A percentile compares a stretch with the other conserved stretches of the same genome.
phyloP scores from a whole-genome alignment of 2,888 invertebrate genomes.

The Andrena praecox region DNA sequence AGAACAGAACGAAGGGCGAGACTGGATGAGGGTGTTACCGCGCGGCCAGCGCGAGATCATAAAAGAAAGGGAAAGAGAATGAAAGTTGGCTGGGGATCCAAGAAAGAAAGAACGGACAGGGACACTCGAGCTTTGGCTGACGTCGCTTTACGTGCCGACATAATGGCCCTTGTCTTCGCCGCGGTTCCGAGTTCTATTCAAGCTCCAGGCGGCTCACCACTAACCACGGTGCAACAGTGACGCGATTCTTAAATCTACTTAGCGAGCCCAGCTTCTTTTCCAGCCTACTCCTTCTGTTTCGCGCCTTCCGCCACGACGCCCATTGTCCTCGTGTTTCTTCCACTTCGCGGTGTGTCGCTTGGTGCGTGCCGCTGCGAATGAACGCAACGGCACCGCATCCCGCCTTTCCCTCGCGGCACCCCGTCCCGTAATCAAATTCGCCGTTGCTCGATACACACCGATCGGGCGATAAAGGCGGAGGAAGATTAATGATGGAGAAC shows the following conservation, averaged over 20 bases:
- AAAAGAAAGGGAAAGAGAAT: conserved; percentile 41
- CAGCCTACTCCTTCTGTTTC: conserved; percentile 3
- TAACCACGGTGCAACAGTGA: conserved; percentile 59
- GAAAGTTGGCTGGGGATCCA: conserved; percentile 41
- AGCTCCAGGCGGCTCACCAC: conserved; percentile 64
- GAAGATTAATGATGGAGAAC: conserved; percentile 44
- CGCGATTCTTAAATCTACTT: conserved; percentile 74
- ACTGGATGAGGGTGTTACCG: conserved; percentile 23
- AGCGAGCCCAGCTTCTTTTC: conserved; percentile 56
- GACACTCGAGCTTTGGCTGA: conserved; percentile 80
- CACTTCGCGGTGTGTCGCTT: neutral
- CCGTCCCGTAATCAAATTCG: conserved; percentile 26
- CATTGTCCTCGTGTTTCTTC: neutral
- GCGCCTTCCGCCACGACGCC: neutral
- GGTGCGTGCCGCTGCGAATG: neutral
- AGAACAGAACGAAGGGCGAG: conserved; percentile 41
- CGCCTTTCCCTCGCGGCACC: neutral
- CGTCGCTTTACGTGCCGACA: conserved; percentile 82
- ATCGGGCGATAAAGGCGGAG: neutral
- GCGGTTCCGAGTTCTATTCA: conserved; percentile 75
- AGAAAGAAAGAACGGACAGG: conserved; percentile 71
- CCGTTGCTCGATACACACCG: neutral
- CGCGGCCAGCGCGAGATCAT: conserved; percentile 24
- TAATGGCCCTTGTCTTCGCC: conserved; percentile 81
- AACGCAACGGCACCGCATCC: neutral